Evolutionary conservation across 2,888 invertebrate species (phyloP), one percentile per base, ranked within the genome.

Genomic region (Drosophila demipolita): DNA sequence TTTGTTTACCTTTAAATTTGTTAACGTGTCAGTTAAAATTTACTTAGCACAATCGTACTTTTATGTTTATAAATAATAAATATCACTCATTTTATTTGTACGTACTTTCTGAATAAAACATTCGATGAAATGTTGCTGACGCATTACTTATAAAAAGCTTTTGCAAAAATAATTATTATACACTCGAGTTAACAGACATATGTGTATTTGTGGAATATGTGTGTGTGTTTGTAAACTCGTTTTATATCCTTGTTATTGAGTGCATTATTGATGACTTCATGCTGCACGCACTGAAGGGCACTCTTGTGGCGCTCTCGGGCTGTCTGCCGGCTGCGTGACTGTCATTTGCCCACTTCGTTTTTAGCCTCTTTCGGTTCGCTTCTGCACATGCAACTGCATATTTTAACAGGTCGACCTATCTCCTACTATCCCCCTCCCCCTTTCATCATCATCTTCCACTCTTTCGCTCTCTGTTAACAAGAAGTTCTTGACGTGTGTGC

Each of bases 371-470:
- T 38, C 26, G 48, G 35, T 67, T 76, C 50, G 75, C 68, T 58
- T 67, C 64, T 60, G 87, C 77, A 77, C 84, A 85, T 85, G 84
- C 89, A 89, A 89, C 77, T 85, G 84, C 84, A 85, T 85, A 85
- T 85, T 89, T 85, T 77, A 89, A 61, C 82, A 89, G 74, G 66
- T 62, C 50, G 71, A 64, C 74, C 66, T 74, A 38, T 57, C 42
- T 45, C 45, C 50, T 49, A 26, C n/a, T 20, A 42, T 45, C 3
- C 29, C 17, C 17, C 8, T 40, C 57, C 9, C 52, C 26, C 20
- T 8, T 9, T 42, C 35, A 12, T 60, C 65, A 12, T 20, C 29
- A 26, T 40, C 59, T 15, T 55, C 17, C 23, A 32, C 42, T 40
- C 17, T 11, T 40, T 32, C 45, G 6, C 48, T 42, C 35, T 15